These are phyloP conservation scores for Leucopternis melanops DNA, from an alignment of 2,113 vertebrate species.

Conservation along the genomic window DNA sequence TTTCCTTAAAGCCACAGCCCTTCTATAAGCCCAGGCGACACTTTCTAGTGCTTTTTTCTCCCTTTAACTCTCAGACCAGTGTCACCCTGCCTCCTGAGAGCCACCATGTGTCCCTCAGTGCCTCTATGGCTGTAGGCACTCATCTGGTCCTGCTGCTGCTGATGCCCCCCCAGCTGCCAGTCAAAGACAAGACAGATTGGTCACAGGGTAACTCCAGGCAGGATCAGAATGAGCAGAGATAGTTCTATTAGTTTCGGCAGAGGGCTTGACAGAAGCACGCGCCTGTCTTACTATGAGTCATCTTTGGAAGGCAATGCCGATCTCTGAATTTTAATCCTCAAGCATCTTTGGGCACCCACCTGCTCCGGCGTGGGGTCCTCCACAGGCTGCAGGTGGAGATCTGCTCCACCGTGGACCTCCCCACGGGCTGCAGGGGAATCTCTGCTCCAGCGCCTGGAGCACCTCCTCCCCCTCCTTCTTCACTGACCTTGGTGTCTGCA, in stretches of 20 bases:
- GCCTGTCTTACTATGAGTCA: neutral
- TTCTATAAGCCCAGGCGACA: neutral
- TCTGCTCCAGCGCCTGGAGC: too few species aligned
- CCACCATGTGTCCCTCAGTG: neutral
- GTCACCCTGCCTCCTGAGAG: neutral
- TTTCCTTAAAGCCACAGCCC: neutral
- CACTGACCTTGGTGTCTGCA: too few species aligned
- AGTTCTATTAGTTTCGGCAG: neutral
- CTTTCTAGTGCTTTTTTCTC: neutral
- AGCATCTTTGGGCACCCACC: too few species aligned
- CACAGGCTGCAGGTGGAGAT: too few species aligned
- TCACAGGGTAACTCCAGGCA: neutral
- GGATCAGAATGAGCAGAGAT: neutral
- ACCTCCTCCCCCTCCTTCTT: too few species aligned
- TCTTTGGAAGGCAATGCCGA: neutral
- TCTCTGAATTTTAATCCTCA: neutral
- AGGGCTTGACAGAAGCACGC: neutral
- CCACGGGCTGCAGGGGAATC: too few species aligned
- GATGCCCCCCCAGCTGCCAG: neutral
- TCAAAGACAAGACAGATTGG: neutral
- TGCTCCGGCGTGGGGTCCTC: too few species aligned
- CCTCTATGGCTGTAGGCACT: neutral
- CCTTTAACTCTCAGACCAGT: neutral
- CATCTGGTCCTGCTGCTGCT: neutral
- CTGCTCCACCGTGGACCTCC: too few species aligned